Evolutionary conservation across 1,140 invertebrate genomes (phyloP).

Genomic region (Caerostris extrusa): DNA sequence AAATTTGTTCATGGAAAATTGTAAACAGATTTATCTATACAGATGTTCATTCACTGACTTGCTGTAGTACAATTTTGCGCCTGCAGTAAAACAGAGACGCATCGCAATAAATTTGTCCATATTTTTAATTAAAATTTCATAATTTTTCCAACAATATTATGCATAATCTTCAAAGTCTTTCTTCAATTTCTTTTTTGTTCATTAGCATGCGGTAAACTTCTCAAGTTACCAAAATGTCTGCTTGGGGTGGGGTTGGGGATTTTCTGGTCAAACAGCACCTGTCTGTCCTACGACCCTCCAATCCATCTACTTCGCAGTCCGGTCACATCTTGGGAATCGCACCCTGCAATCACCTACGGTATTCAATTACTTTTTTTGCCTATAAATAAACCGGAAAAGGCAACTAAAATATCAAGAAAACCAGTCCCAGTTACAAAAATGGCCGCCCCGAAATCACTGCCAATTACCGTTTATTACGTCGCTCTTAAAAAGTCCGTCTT

Average conservation of each 20-base stretch:
- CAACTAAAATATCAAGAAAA: constrained; percentile 32
- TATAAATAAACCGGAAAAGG: constrained; percentile 69
- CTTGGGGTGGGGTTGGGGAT: not conserved
- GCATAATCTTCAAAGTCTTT: no score
- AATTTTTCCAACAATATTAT: no score
- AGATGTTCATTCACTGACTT: no score
- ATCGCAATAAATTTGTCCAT: no score
- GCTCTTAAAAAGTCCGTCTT: constrained; percentile 41
- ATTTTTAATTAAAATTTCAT: no score
- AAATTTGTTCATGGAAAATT: no score
- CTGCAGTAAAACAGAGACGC: no score
- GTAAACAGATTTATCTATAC: no score
- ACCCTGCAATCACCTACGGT: constrained; percentile 42
- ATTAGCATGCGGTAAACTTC: not conserved
- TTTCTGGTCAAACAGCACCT: not conserved
- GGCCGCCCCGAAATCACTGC: constrained; percentile 57
- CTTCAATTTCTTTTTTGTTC: not conserved
- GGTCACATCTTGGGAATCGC: constrained; percentile 36
- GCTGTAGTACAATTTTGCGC: no score
- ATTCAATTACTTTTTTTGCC: constrained; percentile 64
- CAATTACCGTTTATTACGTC: constrained; percentile 74
- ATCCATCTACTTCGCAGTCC: not conserved
- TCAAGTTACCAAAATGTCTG: not conserved
- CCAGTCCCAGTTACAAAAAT: constrained; percentile 35
- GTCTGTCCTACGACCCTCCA: not conserved